Conservation (phyloP, 2,797 vertebrate species). For the Synaphobranchus kaupii region DNA sequence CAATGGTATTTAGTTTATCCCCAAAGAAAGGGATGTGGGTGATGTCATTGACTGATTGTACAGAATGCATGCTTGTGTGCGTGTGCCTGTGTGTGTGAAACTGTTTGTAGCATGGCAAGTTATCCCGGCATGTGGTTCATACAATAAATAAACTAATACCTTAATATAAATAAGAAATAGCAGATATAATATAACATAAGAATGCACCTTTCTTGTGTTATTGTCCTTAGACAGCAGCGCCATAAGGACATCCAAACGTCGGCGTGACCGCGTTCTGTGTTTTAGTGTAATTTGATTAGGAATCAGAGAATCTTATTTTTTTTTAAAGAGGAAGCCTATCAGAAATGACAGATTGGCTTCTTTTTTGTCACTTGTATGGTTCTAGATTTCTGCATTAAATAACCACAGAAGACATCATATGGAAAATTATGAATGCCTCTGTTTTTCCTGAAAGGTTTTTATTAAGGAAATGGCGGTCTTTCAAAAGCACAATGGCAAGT, state of each 20-base stretch:
- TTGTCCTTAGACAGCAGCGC: neutral
- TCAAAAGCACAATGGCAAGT: neutral
- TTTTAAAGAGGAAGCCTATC: neutral
- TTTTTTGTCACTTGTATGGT: neutral
- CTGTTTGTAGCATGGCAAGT: neutral
- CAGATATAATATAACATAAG: no score
- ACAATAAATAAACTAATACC: neutral
- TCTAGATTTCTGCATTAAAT: neutral
- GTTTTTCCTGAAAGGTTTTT: neutral
- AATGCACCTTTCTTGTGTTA: neutral
- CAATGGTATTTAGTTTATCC: slow-evolving; percentile 4
- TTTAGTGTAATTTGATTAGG: neutral
- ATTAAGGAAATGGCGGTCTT: neutral
- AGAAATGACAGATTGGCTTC: neutral
- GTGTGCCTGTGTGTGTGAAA: neutral
- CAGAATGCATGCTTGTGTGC: neutral
- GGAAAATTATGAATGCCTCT: neutral
- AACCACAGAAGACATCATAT: neutral
- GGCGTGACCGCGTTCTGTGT: neutral
- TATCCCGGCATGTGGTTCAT: neutral
- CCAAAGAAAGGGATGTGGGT: slow-evolving; percentile 10
- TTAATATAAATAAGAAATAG: neutral
- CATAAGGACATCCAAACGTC: neutral
- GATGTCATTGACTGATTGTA: slow-evolving; percentile 3
- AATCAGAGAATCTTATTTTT: neutral